Evolutionary conservation across 2,888 invertebrate species (phyloP).

Genomic region (Fragum sueziense): DNA sequence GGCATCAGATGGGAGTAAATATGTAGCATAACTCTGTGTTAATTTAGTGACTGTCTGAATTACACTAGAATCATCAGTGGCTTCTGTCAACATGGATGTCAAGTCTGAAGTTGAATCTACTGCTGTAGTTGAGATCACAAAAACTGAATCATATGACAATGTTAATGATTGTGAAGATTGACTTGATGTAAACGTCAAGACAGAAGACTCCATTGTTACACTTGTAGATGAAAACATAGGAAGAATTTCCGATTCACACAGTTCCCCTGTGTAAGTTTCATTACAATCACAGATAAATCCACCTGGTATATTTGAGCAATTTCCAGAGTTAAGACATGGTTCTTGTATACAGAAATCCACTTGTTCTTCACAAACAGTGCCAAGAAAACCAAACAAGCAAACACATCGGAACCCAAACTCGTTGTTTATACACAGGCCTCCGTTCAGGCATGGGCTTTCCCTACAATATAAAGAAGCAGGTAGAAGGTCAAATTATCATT

Average conservation of each 20-base stretch:
- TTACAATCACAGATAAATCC: constrained; percentile 43
- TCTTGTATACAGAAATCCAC: constrained; percentile 37
- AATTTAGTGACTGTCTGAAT: background rate
- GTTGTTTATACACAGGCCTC: constrained; percentile 38
- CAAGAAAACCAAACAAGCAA: constrained; percentile 47
- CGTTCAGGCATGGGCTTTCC: constrained; percentile 40
- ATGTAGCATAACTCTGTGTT: background rate
- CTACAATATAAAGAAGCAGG: too few relatives aligned
- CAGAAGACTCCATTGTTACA: background rate
- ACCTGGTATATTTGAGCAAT: constrained; percentile 43
- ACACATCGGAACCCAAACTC: constrained; percentile 42
- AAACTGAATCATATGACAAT: background rate
- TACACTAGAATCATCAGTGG: background rate
- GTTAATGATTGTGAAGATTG: background rate
- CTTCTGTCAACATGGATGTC: background rate
- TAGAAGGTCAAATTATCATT: too few relatives aligned
- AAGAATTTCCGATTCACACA: constrained; percentile 34
- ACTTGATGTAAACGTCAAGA: background rate
- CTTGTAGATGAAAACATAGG: background rate
- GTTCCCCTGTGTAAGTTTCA: constrained; percentile 30
- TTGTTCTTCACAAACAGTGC: constrained; percentile 30
- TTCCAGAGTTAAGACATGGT: constrained; percentile 46
- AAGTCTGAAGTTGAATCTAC: background rate
- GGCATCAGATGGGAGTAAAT: background rate
- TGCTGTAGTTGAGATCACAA: background rate